Base-by-base conservation (phyloP, 92 coral and sea anemone species). In the Porites rus region DNA sequence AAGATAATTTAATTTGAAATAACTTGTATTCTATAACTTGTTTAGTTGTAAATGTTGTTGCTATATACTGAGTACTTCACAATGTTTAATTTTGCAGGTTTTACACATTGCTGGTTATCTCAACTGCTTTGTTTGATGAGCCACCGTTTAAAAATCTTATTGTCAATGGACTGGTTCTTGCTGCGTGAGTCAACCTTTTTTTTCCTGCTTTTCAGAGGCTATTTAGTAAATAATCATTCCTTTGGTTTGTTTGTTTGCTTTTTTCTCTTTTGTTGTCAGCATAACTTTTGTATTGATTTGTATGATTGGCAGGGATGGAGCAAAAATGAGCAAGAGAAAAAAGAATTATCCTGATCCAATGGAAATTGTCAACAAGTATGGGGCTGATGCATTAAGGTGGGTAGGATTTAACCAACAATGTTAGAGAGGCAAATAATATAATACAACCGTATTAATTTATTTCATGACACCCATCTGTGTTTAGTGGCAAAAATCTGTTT, bases 81-180 rank as follows among this genome's bases (percentile, higher is more conserved):
- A 31, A 18, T 10, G 10, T 64, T 73, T 28, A 51, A 63, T 81
- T 19, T 60, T 72, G 8, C 79, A 97, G 99, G 99, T 97, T 97
- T 78, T 97, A 97, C 86, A 97, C 99, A 0, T 87, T 97, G 46
- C 80, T 97, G 85, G 99, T 97, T 22, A 93, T 97, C 66, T 97
- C 99, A 69, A 97, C 99, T 28, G 99, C 98, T 8, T 75, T 97
- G 93, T 97, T 97, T 84, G 87, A 97, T 87, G 88, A 95, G 66
- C 99, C 99, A 17, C 99, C 99, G 6, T 97, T 97, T 92, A 97
- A 95, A 97, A 97, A 97, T 81, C 95, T 97, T 60, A 97, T 97
- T 59, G 99, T 97, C 60, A 97, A 95, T 88, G 99, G 99, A 51
- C 96, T 97, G 10, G 99, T 97, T 46, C 89, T 97, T 20, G 99